phyloP scores from a whole-genome alignment of 2,113 vertebrate genomes.

The Octodon degus region DNA sequence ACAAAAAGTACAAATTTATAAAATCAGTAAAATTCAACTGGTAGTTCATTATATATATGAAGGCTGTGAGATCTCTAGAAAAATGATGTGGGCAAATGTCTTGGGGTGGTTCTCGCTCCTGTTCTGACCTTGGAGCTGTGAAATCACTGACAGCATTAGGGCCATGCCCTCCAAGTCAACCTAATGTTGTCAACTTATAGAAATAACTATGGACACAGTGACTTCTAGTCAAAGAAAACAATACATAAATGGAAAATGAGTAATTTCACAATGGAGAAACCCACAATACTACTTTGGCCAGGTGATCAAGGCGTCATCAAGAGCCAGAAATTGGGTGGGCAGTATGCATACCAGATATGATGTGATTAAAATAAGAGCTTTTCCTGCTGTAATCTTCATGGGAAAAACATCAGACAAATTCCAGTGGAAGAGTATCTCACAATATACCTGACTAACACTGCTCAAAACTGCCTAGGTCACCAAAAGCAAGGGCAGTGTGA shows the following conservation, averaged over 20 bases:
- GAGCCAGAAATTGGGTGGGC: neutral
- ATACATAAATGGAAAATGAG: neutral
- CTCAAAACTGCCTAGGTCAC: neutral
- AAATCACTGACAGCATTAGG: slow-evolving; percentile 16
- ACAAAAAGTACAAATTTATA: slow-evolving; percentile 50
- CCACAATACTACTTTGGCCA: neutral
- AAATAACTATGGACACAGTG: neutral
- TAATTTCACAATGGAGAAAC: neutral
- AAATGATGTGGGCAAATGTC: neutral
- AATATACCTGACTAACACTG: neutral
- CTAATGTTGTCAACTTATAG: neutral
- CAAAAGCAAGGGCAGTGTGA: neutral
- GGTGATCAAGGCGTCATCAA: neutral
- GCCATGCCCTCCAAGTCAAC: neutral
- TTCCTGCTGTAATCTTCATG: neutral
- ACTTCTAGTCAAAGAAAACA: neutral
- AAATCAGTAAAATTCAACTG: slow-evolving; percentile 30
- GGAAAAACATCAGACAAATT: neutral
- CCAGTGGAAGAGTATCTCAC: neutral
- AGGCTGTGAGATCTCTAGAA: neutral
- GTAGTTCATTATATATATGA: neutral
- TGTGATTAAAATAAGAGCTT: neutral
- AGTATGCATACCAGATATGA: neutral
- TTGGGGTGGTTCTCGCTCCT: neutral
- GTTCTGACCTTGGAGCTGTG: neutral